Conservation (phyloP, 2,888 invertebrate genomes). For the Magallana nippona region DNA sequence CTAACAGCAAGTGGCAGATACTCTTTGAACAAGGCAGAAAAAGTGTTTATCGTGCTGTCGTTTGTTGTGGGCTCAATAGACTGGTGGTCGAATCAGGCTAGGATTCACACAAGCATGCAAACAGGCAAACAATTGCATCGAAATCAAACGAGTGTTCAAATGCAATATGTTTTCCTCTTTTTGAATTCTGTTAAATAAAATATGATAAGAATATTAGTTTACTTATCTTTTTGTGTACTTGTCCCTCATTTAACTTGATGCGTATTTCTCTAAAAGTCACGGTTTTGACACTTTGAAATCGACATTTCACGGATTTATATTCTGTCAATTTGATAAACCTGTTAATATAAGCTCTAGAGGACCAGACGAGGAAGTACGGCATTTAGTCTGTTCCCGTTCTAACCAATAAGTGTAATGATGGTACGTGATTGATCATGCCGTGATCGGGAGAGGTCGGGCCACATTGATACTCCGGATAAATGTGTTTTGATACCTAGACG, state of each 20-base stretch:
- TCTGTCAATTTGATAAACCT: too few relatives aligned
- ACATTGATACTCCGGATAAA: slow-evolving; percentile 18
- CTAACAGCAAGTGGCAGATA: neutral
- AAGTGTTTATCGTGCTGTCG: neutral
- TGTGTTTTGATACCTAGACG: slow-evolving; percentile 9
- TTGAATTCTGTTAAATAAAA: too few relatives aligned
- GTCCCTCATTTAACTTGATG: too few relatives aligned
- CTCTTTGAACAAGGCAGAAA: neutral
- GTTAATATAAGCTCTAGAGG: too few relatives aligned
- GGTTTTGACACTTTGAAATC: too few relatives aligned
- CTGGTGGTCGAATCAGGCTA: neutral
- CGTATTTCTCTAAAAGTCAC: too few relatives aligned
- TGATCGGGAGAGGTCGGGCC: neutral
- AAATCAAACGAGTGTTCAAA: neutral
- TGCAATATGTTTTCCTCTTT: neutral
- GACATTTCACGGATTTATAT: too few relatives aligned
- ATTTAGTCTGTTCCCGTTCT: too few relatives aligned
- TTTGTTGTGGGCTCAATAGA: neutral
- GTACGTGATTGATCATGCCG: neutral
- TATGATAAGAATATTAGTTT: too few relatives aligned
- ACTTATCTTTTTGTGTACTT: too few relatives aligned
- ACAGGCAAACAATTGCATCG: neutral
- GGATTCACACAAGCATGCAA: neutral
- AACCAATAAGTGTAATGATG: neutral
- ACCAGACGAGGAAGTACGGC: too few relatives aligned